A percentile compares a stretch with the other conserved stretches of the same genome.
These are phyloP conservation scores for Fopius arisanus DNA, from an alignment of 1,140 invertebrate species.

Conservation along the genomic window DNA sequence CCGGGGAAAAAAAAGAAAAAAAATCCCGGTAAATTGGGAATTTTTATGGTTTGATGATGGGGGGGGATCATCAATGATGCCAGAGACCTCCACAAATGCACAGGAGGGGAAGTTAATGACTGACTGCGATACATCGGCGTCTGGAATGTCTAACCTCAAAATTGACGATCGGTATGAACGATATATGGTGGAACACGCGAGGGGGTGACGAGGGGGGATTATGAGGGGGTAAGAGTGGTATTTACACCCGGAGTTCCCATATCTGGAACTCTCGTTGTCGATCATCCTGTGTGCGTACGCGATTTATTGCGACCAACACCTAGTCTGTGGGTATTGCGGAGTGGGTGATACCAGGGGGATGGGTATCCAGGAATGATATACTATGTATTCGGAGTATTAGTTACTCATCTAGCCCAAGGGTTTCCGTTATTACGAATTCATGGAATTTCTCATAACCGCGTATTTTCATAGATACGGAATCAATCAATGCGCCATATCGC, in stretches of 20 bases:
- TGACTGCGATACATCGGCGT: background rate
- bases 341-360: background rate
- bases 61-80: background rate
- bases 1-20: no score
- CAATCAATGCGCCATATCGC: background rate
- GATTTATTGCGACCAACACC: slow-evolving; percentile 5
- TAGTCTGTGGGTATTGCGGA: background rate
- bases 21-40: no score
- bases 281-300: slow-evolving; percentile 5
- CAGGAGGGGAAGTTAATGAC: background rate
- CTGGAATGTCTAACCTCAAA: slow-evolving; percentile 14
- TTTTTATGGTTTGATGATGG: no score
- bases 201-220: background rate
- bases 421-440: slow-evolving; percentile 4
- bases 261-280: background rate
- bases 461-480: background rate
- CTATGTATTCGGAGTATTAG: slow-evolving; percentile 9
- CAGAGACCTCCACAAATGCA: background rate
- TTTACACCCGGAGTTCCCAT: background rate
- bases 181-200: background rate
- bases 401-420: background rate
- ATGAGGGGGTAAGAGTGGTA: background rate
- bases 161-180: slow-evolving; percentile 13
- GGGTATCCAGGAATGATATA: slow-evolving; percentile 3
- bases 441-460: slow-evolving; percentile 5